Evolutionary conservation across 2,888 invertebrate species (phyloP), one percentile per base, ranked within the genome.

Genomic region (Metellina segmentata): DNA sequence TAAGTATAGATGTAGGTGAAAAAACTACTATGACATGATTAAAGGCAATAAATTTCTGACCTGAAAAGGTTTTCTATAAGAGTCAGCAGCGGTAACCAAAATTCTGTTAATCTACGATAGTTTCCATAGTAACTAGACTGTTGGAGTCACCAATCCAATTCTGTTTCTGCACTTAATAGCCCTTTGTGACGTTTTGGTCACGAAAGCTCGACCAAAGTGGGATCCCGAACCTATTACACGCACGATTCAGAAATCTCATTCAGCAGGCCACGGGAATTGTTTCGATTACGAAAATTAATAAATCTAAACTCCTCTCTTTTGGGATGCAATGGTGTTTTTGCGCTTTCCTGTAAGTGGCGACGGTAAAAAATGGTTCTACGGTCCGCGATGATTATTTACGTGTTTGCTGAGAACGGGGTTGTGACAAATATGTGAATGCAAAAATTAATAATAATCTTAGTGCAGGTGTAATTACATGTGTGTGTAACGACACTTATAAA

Each of bases 21-120:
- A 34, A 16, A 20, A 61, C 11, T 16, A 61, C 61, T 61, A 82
- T 85, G 48, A 77, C 75, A 85, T 77, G 77, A 85, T 85, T 77
- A 75, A 72, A 19, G 75, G 86, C 78, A 86, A 86, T 86, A 86
- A 86, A 86, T 86, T 86, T 86, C 69, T 78, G 86, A 78, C 78
- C 86, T 51, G 78, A 86, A 86, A 86, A 86, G 71, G 86, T 79
- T 85, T 78, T 48, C 86, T 78, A 69, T 78, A 71, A 53, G 71
- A 70, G 86, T 74, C 78, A 86, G 78, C 77, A 86, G 61, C 86
- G 86, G 86, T 86, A 49, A 77, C 77, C 77, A 77, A 77, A 85
- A 85, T 85, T 85, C 85, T 85, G 69, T 77, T 77, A 85, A 85
- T 69, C 61, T 85, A 53, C 77, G 20, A 77, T 75, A 53, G 85